Base-by-base conservation (phyloP, 2,888 invertebrate genomes). In the Diplolepis rosae region DNA sequence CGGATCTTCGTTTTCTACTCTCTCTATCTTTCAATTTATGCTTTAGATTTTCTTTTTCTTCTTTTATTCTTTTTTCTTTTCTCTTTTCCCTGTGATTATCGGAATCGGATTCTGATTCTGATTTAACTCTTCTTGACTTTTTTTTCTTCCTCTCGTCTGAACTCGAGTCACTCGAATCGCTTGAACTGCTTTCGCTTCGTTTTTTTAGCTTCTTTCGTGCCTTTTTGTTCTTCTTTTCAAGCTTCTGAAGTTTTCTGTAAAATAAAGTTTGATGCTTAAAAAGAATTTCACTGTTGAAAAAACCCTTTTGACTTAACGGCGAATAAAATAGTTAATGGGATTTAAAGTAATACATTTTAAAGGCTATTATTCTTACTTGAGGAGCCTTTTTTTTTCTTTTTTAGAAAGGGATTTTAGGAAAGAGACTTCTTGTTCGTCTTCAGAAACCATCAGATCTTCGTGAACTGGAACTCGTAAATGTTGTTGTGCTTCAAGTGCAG, bases 361-460 rank as follows among this genome's bases (percentile, higher is more conserved):
- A n/a, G n/a, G n/a, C n/a, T n/a, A n/a, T n/a, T n/a, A n/a, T n/a
- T 68, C 90, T 90, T 91, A 94, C 94, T 94, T 97, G n/a, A 98
- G 90, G 18, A 98, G 89, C 84, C 96, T 96, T 81, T 96, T 94
- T 89, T 98, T 98, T 85, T 98, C 96, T 83, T 96, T 95, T 75
- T 93, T 95, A 4, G 94, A 93, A 15, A 98, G 89, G 1, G 95
- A 94, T 86, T 95, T 96, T 5, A 98, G 90, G 79, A 98, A 94
- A 72, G 95, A 93, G 22, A 93, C 90, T 89, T 95, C 90, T 71
- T 89, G 89, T 56, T 89, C 91, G 80, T 91, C 84, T 42, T 83
- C 84, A 2, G 88, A 89, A 11, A 89, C 80, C 83, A 89, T 85
- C 13, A 87, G 76, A 70, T 90, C 90, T 72, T 90, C 89, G 74